Evolutionary conservation across 2,888 invertebrate species (phyloP).

Genomic region (Ectemnius cavifrons): DNA sequence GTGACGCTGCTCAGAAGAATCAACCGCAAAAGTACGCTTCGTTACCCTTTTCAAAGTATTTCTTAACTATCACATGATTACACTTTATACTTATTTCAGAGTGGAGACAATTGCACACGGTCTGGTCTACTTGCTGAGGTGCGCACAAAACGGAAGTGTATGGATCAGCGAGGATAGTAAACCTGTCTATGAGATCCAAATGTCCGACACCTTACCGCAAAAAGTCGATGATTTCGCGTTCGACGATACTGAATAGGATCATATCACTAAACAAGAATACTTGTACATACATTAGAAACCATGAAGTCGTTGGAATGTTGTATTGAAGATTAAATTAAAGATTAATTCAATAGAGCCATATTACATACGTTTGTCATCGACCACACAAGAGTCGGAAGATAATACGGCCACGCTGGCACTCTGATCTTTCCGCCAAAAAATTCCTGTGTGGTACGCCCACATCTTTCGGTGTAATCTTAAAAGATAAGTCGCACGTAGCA

Average conservation of each 20-base stretch:
- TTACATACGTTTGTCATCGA: neutral
- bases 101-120: constrained; percentile 70
- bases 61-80: neutral
- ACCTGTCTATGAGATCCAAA: constrained; percentile 72
- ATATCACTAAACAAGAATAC: neutral
- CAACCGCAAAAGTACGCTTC: constrained; percentile 59
- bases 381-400: neutral
- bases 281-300: constrained; percentile 10
- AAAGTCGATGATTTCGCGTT: constrained; percentile 31
- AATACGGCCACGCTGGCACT: neutral
- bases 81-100: constrained; percentile 56
- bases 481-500: too few species aligned
- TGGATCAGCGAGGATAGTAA: constrained; percentile 74
- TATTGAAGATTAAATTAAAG: too few species aligned
- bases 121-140: constrained; percentile 70
- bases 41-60: neutral
- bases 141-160: constrained; percentile 72
- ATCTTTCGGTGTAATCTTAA: too few species aligned
- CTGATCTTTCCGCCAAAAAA: too few species aligned
- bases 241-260: neutral
- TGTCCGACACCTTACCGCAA: constrained; percentile 66
- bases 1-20: constrained; percentile 49
- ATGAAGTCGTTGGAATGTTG: too few species aligned
- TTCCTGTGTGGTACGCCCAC: too few species aligned
- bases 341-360: too few species aligned